Percentiles rank a stretch among this genome's conserved stretches.
These are phyloP conservation scores for Sciurus carolinensis DNA, from an alignment of 2,797 vertebrate genomes.

Conservation along the genomic window DNA sequence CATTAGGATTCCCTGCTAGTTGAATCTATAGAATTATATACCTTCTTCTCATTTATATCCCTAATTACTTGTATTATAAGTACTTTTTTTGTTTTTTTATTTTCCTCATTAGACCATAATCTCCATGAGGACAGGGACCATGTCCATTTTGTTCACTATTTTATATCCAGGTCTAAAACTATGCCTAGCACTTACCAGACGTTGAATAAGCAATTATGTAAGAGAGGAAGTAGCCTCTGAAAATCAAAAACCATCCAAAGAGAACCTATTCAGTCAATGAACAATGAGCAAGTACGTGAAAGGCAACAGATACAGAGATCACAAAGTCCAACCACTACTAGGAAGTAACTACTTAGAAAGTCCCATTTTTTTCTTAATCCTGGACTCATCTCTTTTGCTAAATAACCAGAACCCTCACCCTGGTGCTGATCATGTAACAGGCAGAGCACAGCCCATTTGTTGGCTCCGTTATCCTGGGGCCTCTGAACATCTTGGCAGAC, in stretches of 20 bases:
- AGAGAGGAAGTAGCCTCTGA: not conserved
- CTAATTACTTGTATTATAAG: not conserved
- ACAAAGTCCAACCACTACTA: not conserved
- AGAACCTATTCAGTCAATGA: not conserved
- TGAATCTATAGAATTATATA: not conserved
- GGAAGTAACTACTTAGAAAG: slow-evolving; percentile 42
- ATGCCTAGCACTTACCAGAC: not conserved
- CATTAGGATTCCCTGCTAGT: not conserved
- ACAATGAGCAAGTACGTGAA: slow-evolving; percentile 52
- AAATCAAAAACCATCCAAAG: slow-evolving; percentile 22
- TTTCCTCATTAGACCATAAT: not conserved
- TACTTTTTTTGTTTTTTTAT: not conserved
- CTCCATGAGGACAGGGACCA: not conserved
- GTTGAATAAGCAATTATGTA: not conserved
- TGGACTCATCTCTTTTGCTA: slow-evolving; percentile 4
- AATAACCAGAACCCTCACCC: not conserved
- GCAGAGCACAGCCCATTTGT: not conserved
- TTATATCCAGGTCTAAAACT: not conserved
- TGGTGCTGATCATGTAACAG: not conserved
- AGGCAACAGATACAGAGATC: not conserved
- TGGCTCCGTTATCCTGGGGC: slow-evolving; percentile 26
- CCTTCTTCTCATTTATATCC: not conserved
- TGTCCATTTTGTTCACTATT: not conserved
- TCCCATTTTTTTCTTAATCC: slow-evolving; percentile 22
- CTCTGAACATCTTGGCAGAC: slow-evolving; percentile 75